A percentile compares a stretch with the other conserved stretches of the same genome.
These are phyloP conservation scores for Columbina picui DNA, from an alignment of 2,113 vertebrate species.

Conservation along the genomic window DNA sequence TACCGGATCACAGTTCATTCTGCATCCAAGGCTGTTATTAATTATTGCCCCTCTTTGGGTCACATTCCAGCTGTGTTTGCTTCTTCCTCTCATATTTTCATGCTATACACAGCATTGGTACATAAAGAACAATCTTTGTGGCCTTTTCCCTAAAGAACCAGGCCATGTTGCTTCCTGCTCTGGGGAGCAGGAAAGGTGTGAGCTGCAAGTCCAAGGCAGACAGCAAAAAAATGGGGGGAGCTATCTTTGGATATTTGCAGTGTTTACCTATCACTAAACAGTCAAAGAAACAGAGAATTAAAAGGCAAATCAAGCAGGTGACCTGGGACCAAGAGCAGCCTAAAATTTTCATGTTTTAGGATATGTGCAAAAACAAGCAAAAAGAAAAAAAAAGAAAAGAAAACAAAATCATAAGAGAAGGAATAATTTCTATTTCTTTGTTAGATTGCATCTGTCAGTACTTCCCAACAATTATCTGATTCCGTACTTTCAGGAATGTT, in stretches of 20 bases:
- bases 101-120: background rate
- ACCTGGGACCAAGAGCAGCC: background rate
- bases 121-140: background rate
- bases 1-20: rapidly evolving
- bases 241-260: background rate
- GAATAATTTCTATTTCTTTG: background rate
- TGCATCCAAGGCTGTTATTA: background rate
- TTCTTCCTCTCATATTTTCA: background rate
- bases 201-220: background rate
- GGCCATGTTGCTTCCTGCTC: background rate
- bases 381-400: background rate
- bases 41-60: background rate
- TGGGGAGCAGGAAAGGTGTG: background rate
- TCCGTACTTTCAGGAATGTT: background rate
- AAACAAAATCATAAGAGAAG: background rate
- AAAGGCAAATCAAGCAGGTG: background rate
- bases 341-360: background rate
- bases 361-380: background rate
- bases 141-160: background rate
- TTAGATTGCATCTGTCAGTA: background rate
- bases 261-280: background rate
- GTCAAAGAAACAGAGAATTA: background rate
- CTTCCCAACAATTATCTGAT: background rate
- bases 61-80: background rate
- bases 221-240: background rate